Evolutionary conservation across 2,888 invertebrate genomes (phyloP).

Genomic region (Lithosia quadra): DNA sequence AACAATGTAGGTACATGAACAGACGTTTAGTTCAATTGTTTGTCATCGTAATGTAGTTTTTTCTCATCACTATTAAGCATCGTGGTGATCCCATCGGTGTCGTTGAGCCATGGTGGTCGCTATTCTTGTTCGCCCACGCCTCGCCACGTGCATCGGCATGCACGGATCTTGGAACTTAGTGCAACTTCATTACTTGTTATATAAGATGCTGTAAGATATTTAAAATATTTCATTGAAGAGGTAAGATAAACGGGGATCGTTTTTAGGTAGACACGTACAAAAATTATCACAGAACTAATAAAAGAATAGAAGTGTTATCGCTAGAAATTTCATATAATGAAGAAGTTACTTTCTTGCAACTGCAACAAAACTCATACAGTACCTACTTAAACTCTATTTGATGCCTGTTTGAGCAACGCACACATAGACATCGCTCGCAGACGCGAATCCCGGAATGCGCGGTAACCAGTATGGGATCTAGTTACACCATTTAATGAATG

Average conservation of each 20-base stretch:
- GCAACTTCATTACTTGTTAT: constrained; percentile 45
- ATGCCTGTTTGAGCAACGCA: too few species aligned
- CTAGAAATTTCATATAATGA: too few species aligned
- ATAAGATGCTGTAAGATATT: constrained; percentile 12
- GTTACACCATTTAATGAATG: too few species aligned
- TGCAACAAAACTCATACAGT: too few species aligned
- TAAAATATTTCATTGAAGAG: constrained; percentile 8
- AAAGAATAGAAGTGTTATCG: too few species aligned
- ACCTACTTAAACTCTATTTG: too few species aligned
- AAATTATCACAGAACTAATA: too few species aligned
- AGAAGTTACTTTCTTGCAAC: too few species aligned
- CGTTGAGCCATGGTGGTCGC: constrained; percentile 22
- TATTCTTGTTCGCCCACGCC: constrained; percentile 78
- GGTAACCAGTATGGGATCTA: too few species aligned
- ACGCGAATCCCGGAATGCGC: too few species aligned
- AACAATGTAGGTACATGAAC: background rate
- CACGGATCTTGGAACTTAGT: constrained; percentile 49
- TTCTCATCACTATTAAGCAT: constrained; percentile 30
- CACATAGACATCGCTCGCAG: too few species aligned
- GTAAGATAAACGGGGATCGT: background rate
- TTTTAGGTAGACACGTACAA: background rate
- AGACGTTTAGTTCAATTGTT: constrained; percentile 9
- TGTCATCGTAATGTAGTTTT: constrained; percentile 5
- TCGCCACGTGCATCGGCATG: constrained; percentile 65
- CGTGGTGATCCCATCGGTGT: constrained; percentile 36